Base-by-base conservation (phyloP, 2,888 invertebrate species). In the Xylophagus ater region DNA sequence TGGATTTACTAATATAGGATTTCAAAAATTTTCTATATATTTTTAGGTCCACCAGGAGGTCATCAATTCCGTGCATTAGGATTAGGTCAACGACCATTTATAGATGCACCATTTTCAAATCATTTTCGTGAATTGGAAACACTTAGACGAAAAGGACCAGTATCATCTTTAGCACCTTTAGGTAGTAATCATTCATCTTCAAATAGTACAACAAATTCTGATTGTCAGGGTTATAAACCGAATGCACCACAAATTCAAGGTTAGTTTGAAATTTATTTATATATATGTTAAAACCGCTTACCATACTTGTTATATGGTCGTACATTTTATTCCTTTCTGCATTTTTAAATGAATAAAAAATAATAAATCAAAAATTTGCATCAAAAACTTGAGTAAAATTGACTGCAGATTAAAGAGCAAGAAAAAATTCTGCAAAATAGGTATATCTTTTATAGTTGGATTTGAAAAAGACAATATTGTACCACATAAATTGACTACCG, bases 51-150 rank as follows among this genome's bases (percentile, higher is more conserved):
- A 44, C 69, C 73, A 55, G 57, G 68, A 60, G 68, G 74, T 62
- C 75, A 76, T 51, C 79, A 80, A 57, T 81, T 81, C 56, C 72
- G 86, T 46, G 76, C 81, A 34, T 69, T 84, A 51, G 80, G 81
- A 21, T 67, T 84, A 54, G 74, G 76, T 39, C 84, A 81, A 56
- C 74, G 86, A 50, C 78, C 84, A 37, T 73, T 76, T 67, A 62
- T 79, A 62, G 65, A 76, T 42, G 62, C 70, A 39, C 69, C 76
- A 34, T 78, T 78, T 59, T 69, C 74, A 39, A 72, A 72, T 48
- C 76, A 78, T 54, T 68, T 81, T 46, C 69, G 77, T 45, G 80
- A 79, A 44, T 65, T 80, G 48, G 85, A 85, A 51, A 66, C 72
- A 37, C 78, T 78, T 60, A 75, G 85, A 55, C 72, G 81, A 49